These are phyloP conservation scores for Caenorhabditis afra DNA, from an alignment of 2,888 invertebrate species.

Conservation along the genomic window DNA sequence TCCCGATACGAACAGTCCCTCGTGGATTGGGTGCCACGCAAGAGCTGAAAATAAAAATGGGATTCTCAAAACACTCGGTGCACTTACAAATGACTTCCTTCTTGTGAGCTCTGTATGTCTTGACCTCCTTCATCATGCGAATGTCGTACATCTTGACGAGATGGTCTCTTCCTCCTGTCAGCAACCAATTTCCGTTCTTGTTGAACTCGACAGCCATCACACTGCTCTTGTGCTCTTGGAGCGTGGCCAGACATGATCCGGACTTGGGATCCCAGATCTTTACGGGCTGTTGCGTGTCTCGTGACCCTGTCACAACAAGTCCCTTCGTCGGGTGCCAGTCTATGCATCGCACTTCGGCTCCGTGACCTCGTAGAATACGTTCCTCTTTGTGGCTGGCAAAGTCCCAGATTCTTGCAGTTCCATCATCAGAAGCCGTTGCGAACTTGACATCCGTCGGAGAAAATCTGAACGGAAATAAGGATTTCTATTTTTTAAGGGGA, in stretches of 20 bases:
- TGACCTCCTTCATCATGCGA: slow-evolving; percentile 94
- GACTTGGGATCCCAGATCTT: slow-evolving; percentile 99
- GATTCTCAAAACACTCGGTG: not conserved
- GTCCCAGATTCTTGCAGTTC: slow-evolving; percentile 98
- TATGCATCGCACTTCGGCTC: slow-evolving; percentile 84
- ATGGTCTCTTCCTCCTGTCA: slow-evolving; percentile 73
- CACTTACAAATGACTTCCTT: slow-evolving; percentile 89
- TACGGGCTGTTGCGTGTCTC: slow-evolving; percentile 99
- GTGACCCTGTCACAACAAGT: slow-evolving; percentile 96
- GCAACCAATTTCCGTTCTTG: slow-evolving; percentile 97
- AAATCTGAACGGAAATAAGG: slow-evolving; percentile 86
- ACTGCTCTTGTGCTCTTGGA: slow-evolving; percentile 99
- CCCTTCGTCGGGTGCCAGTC: slow-evolving; percentile 99
- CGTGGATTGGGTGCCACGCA: slow-evolving; percentile 98
- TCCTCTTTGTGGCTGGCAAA: slow-evolving; percentile 95
- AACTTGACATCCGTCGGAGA: slow-evolving; percentile 98
- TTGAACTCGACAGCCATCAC: slow-evolving; percentile 99
- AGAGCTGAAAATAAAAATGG: slow-evolving; percentile 80
- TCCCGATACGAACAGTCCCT: slow-evolving; percentile 96
- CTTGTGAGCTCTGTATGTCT: slow-evolving; percentile 98
- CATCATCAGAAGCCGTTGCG: slow-evolving; percentile 99
- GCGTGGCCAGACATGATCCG: slow-evolving; percentile 93
- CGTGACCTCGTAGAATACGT: slow-evolving; percentile 85
- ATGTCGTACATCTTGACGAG: slow-evolving; percentile 97
- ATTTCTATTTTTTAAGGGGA: no score